These are phyloP conservation scores for Syngnathus acus DNA, from an alignment of 2,797 vertebrate species.

Conservation along the genomic window DNA sequence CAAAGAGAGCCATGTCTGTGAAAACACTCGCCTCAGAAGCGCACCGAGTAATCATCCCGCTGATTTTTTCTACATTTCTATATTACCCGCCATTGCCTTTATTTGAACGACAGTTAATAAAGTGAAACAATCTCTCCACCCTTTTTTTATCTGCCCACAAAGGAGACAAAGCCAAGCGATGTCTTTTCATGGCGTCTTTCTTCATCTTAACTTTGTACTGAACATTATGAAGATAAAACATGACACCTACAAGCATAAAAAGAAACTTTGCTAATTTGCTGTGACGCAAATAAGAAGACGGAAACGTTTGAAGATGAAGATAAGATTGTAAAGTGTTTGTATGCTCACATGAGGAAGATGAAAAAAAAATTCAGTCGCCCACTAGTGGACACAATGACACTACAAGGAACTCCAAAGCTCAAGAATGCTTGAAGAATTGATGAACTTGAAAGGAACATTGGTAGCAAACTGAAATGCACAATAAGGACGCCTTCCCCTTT, in stretches of 20 bases:
- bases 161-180: not conserved
- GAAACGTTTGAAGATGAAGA: slow-evolving; percentile 72
- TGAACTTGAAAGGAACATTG: not conserved
- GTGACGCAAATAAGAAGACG: slow-evolving; percentile 64
- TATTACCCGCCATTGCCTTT: not conserved
- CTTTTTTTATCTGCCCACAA: not conserved
- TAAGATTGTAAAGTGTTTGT: slow-evolving; percentile 67
- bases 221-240: slow-evolving; percentile 4
- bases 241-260: slow-evolving; percentile 61
- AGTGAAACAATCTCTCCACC: not conserved
- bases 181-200: not conserved
- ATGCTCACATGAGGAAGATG: slow-evolving; percentile 28
- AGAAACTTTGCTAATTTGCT: slow-evolving; percentile 62
- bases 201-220: slow-evolving; percentile 1
- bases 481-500: not conserved
- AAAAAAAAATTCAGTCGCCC: slow-evolving; percentile 21
- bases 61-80: not conserved
- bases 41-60: not conserved
- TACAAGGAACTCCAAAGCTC: not conserved
- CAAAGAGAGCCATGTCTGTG: too few relatives aligned
- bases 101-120: not conserved
- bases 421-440: not conserved
- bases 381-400: slow-evolving; percentile 35
- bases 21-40: not conserved
- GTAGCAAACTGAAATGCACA: slow-evolving; percentile 1